Evolutionary conservation across 2,113 vertebrate species (phyloP), one percentile per base, ranked within the genome.

Genomic region (Hippocampus abdominalis): DNA sequence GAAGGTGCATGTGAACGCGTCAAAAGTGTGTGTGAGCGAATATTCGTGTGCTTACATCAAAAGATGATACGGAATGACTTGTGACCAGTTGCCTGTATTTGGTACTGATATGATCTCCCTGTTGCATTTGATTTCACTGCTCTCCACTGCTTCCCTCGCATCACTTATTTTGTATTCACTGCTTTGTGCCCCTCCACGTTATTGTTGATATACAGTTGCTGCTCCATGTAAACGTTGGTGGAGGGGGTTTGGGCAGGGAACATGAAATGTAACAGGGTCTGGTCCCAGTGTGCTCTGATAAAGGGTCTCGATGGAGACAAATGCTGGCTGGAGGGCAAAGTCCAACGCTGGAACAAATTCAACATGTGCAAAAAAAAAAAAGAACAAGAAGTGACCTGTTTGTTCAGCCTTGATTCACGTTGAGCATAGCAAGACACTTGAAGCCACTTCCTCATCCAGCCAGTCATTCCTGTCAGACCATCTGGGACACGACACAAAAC

Each of bases 41-140:
- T 76, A 84, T 78, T 77, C 81, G 89, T 86, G 83, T 51, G 78
- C 84, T 81, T 77, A 84, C 84, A 84, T 82, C 78, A 85, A 81
- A 78, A 79, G 86, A 86, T 89, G 88, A 89, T 78, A 86, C 81
- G 89, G 81, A 84, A 88, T 84, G 87, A 88, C 84, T 89, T 85
- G 66, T 66, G 79, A 79, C 85, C 66, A 70, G 79, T 88, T 88
- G 88, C 87, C 84, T 70, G 62, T 69, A 36, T 86, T 91, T 87
- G 88, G 88, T 91, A 89, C 87, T 85, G 84, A 89, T 76, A 77
- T 72, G 67, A 78, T 82, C 49, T 0, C 77, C 80, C 79, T 76
- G 81, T 84, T 89, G 81, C 73, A 82, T 83, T 85, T 79, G 64
- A 82, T 82, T 79, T 81, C 78, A 66, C 71, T 80, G 79, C 60